Percentiles rank a stretch among this genome's conserved stretches.
phyloP scores from a whole-genome alignment of 2,888 invertebrate genomes.

The Coelogynopora nodosa region DNA sequence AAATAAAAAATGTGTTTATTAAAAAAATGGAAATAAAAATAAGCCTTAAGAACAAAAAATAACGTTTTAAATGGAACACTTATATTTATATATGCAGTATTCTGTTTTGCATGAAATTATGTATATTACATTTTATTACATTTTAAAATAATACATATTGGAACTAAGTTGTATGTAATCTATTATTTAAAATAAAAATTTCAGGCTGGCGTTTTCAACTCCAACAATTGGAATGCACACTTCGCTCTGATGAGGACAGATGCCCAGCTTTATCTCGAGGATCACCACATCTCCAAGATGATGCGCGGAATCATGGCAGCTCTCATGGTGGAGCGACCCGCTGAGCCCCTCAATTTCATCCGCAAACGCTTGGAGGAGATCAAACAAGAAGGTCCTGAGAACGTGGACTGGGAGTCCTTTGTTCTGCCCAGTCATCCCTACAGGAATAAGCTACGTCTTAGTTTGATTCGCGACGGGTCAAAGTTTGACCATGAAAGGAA shows the following conservation, averaged over 20 bases:
- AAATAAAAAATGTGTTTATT: too few species aligned
- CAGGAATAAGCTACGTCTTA: not conserved
- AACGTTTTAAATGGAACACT: too few species aligned
- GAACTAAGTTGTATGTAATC: too few species aligned
- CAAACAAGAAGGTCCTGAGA: not conserved
- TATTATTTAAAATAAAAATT: not conserved
- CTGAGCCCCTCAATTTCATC: not conserved
- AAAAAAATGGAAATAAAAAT: too few species aligned
- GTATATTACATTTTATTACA: too few species aligned
- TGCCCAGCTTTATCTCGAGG: not conserved
- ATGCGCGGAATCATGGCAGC: not conserved
- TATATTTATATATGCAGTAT: too few species aligned
- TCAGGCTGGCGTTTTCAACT: not conserved
- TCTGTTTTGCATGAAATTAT: too few species aligned
- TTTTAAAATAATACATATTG: too few species aligned
- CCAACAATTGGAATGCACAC: not conserved
- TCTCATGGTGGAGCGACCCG: not conserved
- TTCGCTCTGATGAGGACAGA: not conserved
- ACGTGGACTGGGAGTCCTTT: not conserved
- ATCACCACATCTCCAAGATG: not conserved
- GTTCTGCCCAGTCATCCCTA: not conserved
- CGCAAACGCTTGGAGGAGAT: not conserved
- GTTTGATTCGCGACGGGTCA: not conserved
- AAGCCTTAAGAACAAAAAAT: too few species aligned
- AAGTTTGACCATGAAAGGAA: not conserved